Conservation (phyloP, 2,113 vertebrate species). For the Sterrhoptilus dennistouni region DNA sequence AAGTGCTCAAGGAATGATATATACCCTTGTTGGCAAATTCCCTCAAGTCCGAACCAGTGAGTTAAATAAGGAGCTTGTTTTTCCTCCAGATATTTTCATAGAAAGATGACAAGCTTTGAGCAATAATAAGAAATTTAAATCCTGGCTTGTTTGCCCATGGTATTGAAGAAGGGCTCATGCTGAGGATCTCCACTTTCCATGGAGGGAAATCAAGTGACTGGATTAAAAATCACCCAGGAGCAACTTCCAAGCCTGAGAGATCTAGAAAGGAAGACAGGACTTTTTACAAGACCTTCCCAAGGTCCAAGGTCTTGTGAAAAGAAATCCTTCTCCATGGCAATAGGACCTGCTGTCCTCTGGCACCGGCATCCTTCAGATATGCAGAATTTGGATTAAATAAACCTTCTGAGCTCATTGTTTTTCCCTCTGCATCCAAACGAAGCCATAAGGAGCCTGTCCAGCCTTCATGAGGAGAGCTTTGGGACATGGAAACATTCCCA, state of each 20-base stretch:
- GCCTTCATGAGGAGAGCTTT: not conserved
- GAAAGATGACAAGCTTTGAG: not conserved
- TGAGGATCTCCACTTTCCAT: not conserved
- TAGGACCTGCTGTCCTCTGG: not conserved
- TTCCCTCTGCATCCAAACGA: not conserved
- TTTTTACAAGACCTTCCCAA: not conserved
- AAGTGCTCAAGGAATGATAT: not conserved
- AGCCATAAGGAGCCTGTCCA: not conserved
- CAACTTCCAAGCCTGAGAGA: not conserved
- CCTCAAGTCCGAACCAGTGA: not conserved
- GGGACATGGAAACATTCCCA: not conserved
- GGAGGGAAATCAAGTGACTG: not conserved
- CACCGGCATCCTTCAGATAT: not conserved
- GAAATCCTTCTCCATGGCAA: not conserved
- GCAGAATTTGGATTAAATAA: not conserved
- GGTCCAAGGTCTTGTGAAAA: not conserved
- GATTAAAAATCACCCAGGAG: not conserved
- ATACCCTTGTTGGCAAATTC: not conserved
- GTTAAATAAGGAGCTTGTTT: not conserved
- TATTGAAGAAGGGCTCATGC: not conserved
- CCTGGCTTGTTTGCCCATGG: fast-evolving
- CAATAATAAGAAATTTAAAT: not conserved
- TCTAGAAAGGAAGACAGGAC: not conserved
- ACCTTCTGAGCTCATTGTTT: not conserved
- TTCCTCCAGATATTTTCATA: not conserved